These are phyloP conservation scores for Aplidium turbinatum DNA, from an alignment of 23 tunicate genomes.

Conservation along the genomic window DNA sequence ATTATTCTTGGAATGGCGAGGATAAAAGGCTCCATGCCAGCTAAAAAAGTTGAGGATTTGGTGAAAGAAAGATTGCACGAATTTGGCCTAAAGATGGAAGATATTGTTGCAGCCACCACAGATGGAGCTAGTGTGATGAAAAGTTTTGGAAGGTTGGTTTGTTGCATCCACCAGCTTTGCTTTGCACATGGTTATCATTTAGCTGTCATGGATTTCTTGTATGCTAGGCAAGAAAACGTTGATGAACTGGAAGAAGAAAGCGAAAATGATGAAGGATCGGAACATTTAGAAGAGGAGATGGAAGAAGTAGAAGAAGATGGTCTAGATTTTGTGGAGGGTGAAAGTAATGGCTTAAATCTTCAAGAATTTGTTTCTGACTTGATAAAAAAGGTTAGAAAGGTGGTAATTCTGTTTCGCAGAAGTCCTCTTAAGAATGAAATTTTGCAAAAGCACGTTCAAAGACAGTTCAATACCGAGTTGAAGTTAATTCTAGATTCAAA, in stretches of 20 bases:
- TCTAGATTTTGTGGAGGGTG: slow-evolving; percentile 51
- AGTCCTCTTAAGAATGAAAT: slow-evolving; percentile 57
- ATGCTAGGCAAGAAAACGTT: slow-evolving; percentile 43
- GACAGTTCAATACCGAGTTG: slow-evolving; percentile 58
- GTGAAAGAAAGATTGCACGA: slow-evolving; percentile 64
- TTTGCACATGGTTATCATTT: slow-evolving; percentile 63
- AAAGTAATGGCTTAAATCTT: slow-evolving; percentile 39
- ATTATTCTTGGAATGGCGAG: slow-evolving; percentile 57
- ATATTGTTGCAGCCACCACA: slow-evolving; percentile 69
- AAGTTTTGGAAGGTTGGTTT: slow-evolving; percentile 64
- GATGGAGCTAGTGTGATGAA: slow-evolving; percentile 76
- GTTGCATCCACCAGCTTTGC: slow-evolving; percentile 53
- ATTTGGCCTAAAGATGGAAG: slow-evolving; percentile 50
- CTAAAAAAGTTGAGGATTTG: slow-evolving; percentile 60
- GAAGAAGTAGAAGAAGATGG: slow-evolving; percentile 47
- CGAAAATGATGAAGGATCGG: slow-evolving; percentile 35
- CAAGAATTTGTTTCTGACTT: slow-evolving; percentile 61
- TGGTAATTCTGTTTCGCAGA: slow-evolving; percentile 52
- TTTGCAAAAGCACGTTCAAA: slow-evolving; percentile 58
- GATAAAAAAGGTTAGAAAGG: slow-evolving; percentile 49
- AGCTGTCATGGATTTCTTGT: slow-evolving; percentile 61
- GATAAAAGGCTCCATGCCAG: slow-evolving; percentile 49
- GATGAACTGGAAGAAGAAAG: slow-evolving; percentile 38
- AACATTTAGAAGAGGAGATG: slow-evolving; percentile 59
- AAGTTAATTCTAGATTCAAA: slow-evolving; percentile 64